Base-by-base conservation (phyloP, 2,113 vertebrate species). In the Erpornis zantholeuca region DNA sequence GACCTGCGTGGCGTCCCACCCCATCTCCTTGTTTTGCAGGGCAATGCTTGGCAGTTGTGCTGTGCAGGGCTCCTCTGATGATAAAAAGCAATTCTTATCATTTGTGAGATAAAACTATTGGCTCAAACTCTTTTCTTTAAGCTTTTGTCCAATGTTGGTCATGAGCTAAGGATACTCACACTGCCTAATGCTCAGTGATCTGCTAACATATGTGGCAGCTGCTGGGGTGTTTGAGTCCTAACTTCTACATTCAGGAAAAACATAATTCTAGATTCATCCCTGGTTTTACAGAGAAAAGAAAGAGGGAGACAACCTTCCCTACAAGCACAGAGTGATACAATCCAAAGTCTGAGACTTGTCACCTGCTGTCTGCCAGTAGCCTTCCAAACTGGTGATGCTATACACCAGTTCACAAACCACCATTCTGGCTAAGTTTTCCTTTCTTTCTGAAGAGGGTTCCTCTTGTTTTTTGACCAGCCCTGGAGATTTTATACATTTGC, bases 1-100 rank as follows among this genome's bases (percentile, higher is more conserved):
- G 65, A 75, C n/a, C 49, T 35, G 7, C 0, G 0, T 28, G 50
- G 44, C 52, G 86, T 33, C 18, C 16, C 0, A 4, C 21, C 2
- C 0, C 0, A 65, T 29, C 42, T 81, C 56, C 42, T 22, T 2
- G 4, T 52, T 38, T 35, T 2, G 0, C 52, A 54, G 63, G 52
- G 33, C 31, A 24, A 3, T 13, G 29, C 33, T 54, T 42, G 27
- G 23, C 54, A 61, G 56, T 15, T 53, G 11, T 28, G 44, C 44
- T 16, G 6, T 13, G 25, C 49, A 24, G 49, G 36, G 35, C 35
- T 44, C 15, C 53, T 61, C 42, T 47, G 47, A 38, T 73, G 56
- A 59, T 80, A 66, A 35, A 85, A 90, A 87, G 5, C 0, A 0
- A 21, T 53, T 72, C 50, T 42, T 42, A 20, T 56, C 12, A 4